Base-by-base conservation (phyloP, 2,797 vertebrate genomes). In the Streptopelia turtur region DNA sequence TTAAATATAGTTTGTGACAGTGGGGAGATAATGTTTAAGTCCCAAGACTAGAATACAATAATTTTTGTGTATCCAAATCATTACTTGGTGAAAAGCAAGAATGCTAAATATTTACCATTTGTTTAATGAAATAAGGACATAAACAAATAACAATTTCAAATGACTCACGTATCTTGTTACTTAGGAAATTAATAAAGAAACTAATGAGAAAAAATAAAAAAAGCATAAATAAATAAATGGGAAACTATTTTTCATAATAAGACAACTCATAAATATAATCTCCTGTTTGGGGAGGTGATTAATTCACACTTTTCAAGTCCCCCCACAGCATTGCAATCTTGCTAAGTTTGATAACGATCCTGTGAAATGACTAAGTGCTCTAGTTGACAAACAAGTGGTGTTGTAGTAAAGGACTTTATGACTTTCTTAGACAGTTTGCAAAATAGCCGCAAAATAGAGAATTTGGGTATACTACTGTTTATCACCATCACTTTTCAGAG, bases 1-100 rank as follows among this genome's bases (percentile, higher is more conserved):
- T 90, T 89, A 95, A 95, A 96, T 70, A 93, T 8, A 60, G 64
- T 28, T 0, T 0, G 30, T 74, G 56, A 56, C 66, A 84, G 13
- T 16, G 74, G 56, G 39, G 68, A 89, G 56, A 93, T 72, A 87
- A 84, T 71, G 16, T 74, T 90, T 53, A 90, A 90, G 52, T 90
- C 56, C 33, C 87, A 74, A 75, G 71, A 55, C 56, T n/a, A 47
- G 35, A 92, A 77, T 43, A 43, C 28, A 90, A 10, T 64, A 84
- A 85, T 53, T 91, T 68, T 85, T 94, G 56, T 95, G 81, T 91
- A 92, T 68, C 47, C 16, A 96, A 91, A 92, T 56, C 15, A 93
- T 94, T 92, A 92, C 63, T 66, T 77, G 21, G 10, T 60, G 64
- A 90, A 91, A 91, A 94, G 23, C 23, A 95, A 87, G 49, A 93